A percentile compares a stretch with the other conserved stretches of the same genome.
Evolutionary conservation across 2,888 invertebrate genomes (phyloP).

Genomic region (Amiota minor): DNA sequence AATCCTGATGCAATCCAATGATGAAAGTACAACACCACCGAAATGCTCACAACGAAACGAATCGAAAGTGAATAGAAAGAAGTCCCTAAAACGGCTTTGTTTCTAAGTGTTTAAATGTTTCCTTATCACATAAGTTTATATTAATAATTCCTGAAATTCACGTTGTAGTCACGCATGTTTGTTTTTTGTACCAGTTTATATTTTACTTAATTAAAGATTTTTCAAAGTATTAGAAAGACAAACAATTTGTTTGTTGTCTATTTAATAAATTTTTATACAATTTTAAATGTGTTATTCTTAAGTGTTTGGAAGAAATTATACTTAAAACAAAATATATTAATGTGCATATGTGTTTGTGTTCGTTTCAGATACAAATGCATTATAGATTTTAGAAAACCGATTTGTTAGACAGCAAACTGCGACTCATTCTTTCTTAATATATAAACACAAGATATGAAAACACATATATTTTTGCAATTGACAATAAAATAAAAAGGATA

Average conservation of each 20-base stretch:
- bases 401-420: too few species aligned
- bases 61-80: conserved; percentile 54
- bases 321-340: too few species aligned
- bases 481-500: too few species aligned
- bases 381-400: too few species aligned
- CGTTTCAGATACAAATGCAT: too few species aligned
- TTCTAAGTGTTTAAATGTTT: conserved; percentile 48
- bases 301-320: conserved; percentile 3
- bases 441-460: too few species aligned
- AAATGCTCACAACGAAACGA: conserved; percentile 47
- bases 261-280: neutral
- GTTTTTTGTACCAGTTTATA: neutral
- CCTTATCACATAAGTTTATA: neutral
- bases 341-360: too few species aligned
- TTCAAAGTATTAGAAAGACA: neutral
- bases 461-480: too few species aligned
- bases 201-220: conserved; percentile 20
- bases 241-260: neutral
- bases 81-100: conserved; percentile 55
- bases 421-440: too few species aligned
- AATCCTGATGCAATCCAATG: conserved; percentile 52
- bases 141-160: neutral
- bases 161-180: neutral
- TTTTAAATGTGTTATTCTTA: neutral
- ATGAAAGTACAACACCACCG: conserved; percentile 54